A percentile compares a stretch with the other conserved stretches of the same genome.
These are phyloP conservation scores for Eptatretus burgeri DNA, from an alignment of 2,113 vertebrate species.

Conservation along the genomic window DNA sequence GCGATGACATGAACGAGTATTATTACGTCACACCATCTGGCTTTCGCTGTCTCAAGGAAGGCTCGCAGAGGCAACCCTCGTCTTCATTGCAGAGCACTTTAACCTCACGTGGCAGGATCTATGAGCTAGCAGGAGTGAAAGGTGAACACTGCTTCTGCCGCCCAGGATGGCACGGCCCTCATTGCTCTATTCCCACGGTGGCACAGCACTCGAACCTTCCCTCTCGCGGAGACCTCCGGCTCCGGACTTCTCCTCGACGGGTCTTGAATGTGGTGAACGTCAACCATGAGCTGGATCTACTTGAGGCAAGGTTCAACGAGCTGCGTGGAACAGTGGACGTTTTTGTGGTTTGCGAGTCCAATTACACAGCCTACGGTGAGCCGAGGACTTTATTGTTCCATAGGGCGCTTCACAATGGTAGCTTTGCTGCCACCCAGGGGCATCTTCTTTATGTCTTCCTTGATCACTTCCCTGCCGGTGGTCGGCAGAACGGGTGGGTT, in stretches of 20 bases:
- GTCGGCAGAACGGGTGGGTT: constrained; percentile 88
- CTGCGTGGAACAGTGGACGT: constrained; percentile 51
- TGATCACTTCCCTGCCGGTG: constrained; percentile 66
- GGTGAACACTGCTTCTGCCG: constrained; percentile 73
- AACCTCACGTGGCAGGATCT: not conserved
- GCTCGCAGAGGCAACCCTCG: too few relatives aligned
- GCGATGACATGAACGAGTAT: too few relatives aligned
- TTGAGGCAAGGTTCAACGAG: constrained; percentile 67
- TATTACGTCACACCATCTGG: too few relatives aligned
- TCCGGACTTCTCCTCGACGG: constrained; percentile 35
- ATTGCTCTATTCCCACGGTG: constrained; percentile 81
- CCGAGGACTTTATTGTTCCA: constrained; percentile 51
- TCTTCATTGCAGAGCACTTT: not conserved
- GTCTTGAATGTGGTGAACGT: constrained; percentile 86
- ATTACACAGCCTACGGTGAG: constrained; percentile 85
- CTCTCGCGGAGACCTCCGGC: constrained; percentile 39
- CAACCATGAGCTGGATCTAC: constrained; percentile 86
- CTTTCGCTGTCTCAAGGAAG: too few relatives aligned
- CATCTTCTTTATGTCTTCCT: constrained; percentile 87
- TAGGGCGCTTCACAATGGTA: constrained; percentile 47
- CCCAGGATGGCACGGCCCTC: constrained; percentile 77
- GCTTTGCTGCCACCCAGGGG: constrained; percentile 57
- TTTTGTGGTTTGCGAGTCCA: constrained; percentile 79
- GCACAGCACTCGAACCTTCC: constrained; percentile 89
- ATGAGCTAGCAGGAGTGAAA: constrained; percentile 10